Percentiles rank a stretch among this genome's conserved stretches.
Conservation (phyloP, 2,888 invertebrate species). For the Cheilosia variabilis region DNA sequence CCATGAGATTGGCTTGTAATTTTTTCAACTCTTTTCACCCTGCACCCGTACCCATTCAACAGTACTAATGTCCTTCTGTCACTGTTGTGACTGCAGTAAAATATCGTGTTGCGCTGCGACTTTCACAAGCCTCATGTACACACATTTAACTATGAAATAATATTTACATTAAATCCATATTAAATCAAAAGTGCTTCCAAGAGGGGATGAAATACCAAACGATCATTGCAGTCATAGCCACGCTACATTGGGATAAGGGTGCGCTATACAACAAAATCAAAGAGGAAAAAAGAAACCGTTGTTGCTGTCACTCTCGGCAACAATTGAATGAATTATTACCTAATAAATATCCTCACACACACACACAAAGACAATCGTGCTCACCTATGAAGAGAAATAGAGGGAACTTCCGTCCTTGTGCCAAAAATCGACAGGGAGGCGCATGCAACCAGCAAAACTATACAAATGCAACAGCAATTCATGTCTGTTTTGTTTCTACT, state of each 20-base stretch:
- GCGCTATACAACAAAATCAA: constrained; percentile 14
- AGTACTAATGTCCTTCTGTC: constrained; percentile 19
- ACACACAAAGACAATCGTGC: background rate
- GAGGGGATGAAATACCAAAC: constrained; percentile 11
- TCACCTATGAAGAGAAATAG: constrained; percentile 23
- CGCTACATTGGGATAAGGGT: constrained; percentile 1
- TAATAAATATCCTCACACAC: constrained; percentile 56
- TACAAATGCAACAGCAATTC: constrained; percentile 6
- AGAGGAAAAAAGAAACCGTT: constrained; percentile 22
- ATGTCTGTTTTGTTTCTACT: constrained; percentile 13
- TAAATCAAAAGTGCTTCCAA: constrained; percentile 19
- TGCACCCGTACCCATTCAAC: too few relatives aligned
- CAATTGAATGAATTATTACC: constrained; percentile 69
- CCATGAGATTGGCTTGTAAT: too few relatives aligned
- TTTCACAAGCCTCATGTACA: background rate
- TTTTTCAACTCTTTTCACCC: too few relatives aligned
- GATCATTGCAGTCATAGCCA: background rate
- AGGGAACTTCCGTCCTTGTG: constrained; percentile 5
- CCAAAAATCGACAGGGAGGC: constrained; percentile 51
- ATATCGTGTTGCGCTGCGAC: constrained; percentile 9
- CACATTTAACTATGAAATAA: constrained; percentile 13
- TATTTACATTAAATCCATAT: constrained; percentile 58
- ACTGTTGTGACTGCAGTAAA: constrained; percentile 56
- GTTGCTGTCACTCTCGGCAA: constrained; percentile 49
- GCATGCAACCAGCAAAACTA: constrained; percentile 12